A percentile compares a stretch with the other conserved stretches of the same genome.
phyloP scores from a whole-genome alignment of 2,888 invertebrate genomes.

The Molorchus minor region DNA sequence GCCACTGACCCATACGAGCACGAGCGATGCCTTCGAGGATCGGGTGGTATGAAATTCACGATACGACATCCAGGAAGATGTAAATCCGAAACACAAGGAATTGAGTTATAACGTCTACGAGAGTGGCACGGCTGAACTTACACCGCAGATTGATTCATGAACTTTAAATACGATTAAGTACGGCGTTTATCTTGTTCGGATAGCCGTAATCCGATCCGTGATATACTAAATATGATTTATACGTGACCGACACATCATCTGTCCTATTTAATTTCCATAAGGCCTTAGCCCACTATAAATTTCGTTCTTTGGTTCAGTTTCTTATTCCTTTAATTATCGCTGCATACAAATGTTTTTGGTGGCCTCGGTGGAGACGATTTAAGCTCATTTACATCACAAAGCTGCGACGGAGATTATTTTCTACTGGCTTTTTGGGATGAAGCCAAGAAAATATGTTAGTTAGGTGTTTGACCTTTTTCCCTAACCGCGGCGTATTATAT shows the following conservation, averaged over 20 bases:
- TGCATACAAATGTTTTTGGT: background rate
- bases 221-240: constrained; percentile 48
- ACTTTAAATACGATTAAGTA: constrained; percentile 28
- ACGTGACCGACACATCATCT: constrained; percentile 12
- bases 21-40: background rate
- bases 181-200: constrained; percentile 43
- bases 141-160: constrained; percentile 25
- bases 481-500: too few relatives aligned
- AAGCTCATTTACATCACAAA: constrained; percentile 23
- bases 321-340: constrained; percentile 20
- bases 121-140: constrained; percentile 21
- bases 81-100: constrained; percentile 23
- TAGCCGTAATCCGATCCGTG: constrained; percentile 43
- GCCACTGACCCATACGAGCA: constrained; percentile 1
- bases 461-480: too few relatives aligned
- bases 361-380: background rate
- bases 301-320: constrained; percentile 17
- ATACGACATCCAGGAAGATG: constrained; percentile 26
- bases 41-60: constrained; percentile 23
- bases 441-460: too few relatives aligned
- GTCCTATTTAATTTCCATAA: constrained; percentile 12
- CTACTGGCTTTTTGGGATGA: background rate
- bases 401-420: constrained; percentile 8
- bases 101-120: constrained; percentile 31
- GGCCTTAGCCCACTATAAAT: constrained; percentile 23